Evolutionary conservation across 2,888 invertebrate genomes (phyloP).

Genomic region (Yponomeuta cagnagella): DNA sequence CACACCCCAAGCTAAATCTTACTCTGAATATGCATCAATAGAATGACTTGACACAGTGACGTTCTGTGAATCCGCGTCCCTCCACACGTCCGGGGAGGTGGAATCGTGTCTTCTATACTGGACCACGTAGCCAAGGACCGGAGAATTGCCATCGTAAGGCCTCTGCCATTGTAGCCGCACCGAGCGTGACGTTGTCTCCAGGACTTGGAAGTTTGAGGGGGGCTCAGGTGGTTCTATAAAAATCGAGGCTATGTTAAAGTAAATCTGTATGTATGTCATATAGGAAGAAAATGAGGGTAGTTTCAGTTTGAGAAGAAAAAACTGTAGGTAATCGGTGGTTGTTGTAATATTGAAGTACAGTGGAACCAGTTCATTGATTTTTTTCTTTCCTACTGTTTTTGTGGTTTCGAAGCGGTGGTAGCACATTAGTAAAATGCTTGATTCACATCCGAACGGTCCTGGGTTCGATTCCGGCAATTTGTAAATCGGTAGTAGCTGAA

Average conservation of each 20-base stretch:
- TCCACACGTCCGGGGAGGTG: conserved; percentile 71
- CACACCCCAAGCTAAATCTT: conserved; percentile 27
- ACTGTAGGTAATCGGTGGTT: too few species aligned
- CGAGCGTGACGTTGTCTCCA: conserved; percentile 79
- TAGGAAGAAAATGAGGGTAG: too few species aligned
- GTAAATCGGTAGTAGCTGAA: too few species aligned
- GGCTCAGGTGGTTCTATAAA: conserved; percentile 83
- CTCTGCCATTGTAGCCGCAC: conserved; percentile 79
- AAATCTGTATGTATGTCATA: too few species aligned
- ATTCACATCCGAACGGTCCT: too few species aligned
- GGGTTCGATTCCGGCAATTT: too few species aligned
- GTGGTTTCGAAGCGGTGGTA: too few species aligned
- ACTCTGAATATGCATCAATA: conserved; percentile 55
- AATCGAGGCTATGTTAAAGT: neutral
- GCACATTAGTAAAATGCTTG: too few species aligned
- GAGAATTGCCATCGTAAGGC: conserved; percentile 87
- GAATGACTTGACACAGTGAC: conserved; percentile 64
- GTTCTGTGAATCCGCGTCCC: conserved; percentile 74
- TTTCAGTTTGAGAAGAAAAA: too few species aligned
- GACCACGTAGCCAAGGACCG: conserved; percentile 84
- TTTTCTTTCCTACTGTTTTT: too few species aligned
- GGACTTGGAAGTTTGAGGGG: conserved; percentile 78
- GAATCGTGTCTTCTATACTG: conserved; percentile 80
- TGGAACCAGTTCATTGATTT: too few species aligned
- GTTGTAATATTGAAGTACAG: too few species aligned